Percentiles rank a stretch among this genome's conserved stretches.
These are phyloP conservation scores for Lophotriccus pileatus DNA, from an alignment of 2,797 vertebrate species.

Conservation along the genomic window DNA sequence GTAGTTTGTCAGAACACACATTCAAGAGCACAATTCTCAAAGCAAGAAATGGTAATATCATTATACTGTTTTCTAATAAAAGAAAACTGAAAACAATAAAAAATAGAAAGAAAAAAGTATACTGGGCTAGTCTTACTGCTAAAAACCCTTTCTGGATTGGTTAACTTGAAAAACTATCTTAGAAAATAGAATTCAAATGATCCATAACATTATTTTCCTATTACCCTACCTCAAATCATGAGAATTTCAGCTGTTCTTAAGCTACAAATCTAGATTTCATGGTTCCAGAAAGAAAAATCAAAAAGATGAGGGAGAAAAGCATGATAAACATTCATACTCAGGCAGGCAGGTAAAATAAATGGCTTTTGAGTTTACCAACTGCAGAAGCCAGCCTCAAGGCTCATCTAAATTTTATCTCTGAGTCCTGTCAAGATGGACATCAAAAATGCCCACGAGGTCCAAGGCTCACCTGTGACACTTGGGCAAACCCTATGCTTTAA, in stretches of 20 bases:
- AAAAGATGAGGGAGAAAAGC: not conserved
- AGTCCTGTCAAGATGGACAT: not conserved
- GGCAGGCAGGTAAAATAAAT: not conserved
- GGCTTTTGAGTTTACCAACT: not conserved
- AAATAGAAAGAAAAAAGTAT: not conserved
- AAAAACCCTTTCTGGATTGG: not conserved
- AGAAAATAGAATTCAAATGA: not conserved
- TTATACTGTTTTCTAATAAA: not conserved
- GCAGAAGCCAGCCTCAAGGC: not conserved
- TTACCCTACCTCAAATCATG: not conserved
- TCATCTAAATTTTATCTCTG: not conserved
- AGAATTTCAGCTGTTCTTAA: not conserved
- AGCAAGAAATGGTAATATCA: not conserved
- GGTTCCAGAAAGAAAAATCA: not conserved
- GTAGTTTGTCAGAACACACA: not conserved
- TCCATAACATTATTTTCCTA: not conserved
- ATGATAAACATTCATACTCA: not conserved
- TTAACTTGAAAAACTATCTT: not conserved
- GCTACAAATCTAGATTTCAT: not conserved
- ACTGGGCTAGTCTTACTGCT: not conserved
- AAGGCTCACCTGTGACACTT: not conserved
- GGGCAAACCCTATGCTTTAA: not conserved
- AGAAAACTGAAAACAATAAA: not conserved
- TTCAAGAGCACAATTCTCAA: not conserved
- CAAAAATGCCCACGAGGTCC: not conserved